These are phyloP conservation scores for Botrylloides violaceus DNA, from an alignment of 23 tunicate species.

Conservation along the genomic window DNA sequence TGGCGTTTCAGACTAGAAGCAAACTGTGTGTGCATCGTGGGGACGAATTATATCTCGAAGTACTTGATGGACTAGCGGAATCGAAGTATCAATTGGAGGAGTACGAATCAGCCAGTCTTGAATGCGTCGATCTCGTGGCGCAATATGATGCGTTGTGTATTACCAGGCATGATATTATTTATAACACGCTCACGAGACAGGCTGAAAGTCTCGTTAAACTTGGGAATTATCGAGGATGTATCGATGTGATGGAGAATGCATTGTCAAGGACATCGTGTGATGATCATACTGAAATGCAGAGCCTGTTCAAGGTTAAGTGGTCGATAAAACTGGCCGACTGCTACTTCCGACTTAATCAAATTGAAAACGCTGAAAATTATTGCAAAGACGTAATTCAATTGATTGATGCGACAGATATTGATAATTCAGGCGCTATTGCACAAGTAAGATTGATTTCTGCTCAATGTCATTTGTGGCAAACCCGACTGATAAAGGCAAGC, in stretches of 20 bases:
- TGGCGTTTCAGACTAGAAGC: constrained; percentile 4
- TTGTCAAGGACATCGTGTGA: neutral
- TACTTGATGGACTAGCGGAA: neutral
- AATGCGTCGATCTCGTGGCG: neutral
- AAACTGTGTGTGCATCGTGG: neutral
- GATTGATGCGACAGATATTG: neutral
- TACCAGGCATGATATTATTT: neutral
- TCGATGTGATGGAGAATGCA: constrained; percentile 1
- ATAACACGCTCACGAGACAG: neutral
- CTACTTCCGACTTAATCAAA: neutral
- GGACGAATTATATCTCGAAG: neutral
- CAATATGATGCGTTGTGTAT: neutral
- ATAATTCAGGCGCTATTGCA: neutral
- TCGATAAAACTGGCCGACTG: constrained; percentile 6
- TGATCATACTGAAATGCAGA: neutral
- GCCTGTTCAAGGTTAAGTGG: neutral
- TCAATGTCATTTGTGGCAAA: constrained; percentile 20
- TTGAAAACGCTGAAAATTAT: constrained; percentile 4
- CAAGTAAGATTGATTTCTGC: neutral
- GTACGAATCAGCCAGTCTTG: neutral
- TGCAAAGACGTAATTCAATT: constrained; percentile 5
- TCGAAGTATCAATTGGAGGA: neutral
- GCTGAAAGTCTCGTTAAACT: neutral
- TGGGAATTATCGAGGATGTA: constrained; percentile 6
- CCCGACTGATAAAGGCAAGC: neutral